Percentiles rank a stretch among this genome's conserved stretches.
These are phyloP conservation scores for Urocynchramus pylzowi DNA, from an alignment of 2,113 vertebrate genomes.

Conservation along the genomic window DNA sequence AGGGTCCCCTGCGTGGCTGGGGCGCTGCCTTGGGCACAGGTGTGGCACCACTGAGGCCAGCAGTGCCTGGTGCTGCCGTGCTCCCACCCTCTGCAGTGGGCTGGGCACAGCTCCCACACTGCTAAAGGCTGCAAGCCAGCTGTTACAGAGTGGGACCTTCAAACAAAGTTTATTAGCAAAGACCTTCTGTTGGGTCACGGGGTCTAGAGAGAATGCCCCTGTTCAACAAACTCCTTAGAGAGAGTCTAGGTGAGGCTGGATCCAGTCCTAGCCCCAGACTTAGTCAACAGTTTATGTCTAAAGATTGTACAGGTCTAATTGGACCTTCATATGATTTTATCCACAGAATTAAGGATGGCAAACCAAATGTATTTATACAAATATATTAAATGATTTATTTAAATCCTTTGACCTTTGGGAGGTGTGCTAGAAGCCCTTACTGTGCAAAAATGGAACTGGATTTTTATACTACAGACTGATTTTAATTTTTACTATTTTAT, in stretches of 20 bases:
- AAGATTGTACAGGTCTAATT: background rate
- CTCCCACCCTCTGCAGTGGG: background rate
- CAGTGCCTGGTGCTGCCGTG: background rate
- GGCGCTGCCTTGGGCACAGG: background rate
- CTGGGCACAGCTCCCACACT: background rate
- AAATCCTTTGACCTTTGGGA: background rate
- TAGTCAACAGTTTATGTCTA: background rate
- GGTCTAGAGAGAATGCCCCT: background rate
- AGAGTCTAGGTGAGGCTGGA: background rate
- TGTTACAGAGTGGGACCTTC: background rate
- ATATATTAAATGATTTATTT: background rate
- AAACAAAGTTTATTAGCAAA: background rate
- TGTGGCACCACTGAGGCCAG: background rate
- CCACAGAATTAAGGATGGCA: background rate
- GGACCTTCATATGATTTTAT: background rate
- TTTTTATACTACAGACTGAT: background rate
- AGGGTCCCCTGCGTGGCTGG: accelerated
- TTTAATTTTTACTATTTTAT: background rate
- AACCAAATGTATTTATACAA: background rate
- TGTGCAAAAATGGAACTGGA: background rate
- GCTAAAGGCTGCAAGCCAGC: background rate
- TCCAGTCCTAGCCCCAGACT: background rate
- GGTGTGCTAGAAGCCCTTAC: background rate
- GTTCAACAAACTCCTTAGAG: background rate
- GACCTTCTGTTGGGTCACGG: background rate